These are phyloP conservation scores for Stramonita haemastoma DNA, from an alignment of 2,888 invertebrate genomes.

Conservation along the genomic window DNA sequence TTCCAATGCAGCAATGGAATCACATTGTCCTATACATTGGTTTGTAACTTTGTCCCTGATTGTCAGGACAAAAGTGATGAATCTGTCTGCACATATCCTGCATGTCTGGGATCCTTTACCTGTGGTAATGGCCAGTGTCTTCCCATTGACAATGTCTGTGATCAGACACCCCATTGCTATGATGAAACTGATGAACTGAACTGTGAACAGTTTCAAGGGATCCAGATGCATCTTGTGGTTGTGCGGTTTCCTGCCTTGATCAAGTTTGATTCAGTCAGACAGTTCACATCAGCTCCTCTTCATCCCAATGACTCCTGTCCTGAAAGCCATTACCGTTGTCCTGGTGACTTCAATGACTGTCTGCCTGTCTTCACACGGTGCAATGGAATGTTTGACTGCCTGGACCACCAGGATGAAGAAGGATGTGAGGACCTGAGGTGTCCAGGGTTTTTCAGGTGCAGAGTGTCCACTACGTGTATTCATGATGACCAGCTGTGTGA, in stretches of 20 bases:
- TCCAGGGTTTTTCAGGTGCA: not conserved
- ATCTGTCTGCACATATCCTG: not conserved
- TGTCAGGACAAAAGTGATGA: not conserved
- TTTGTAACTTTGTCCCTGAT: not conserved
- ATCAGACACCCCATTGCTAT: not conserved
- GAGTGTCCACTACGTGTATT: not conserved
- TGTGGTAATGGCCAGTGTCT: not conserved
- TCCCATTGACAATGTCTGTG: not conserved
- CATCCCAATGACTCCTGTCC: not conserved
- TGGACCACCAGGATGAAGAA: conserved; percentile 13
- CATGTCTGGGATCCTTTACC: not conserved
- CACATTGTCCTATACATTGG: not conserved
- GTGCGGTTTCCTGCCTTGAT: not conserved
- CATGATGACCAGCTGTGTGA: not conserved
- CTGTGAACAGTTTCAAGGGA: not conserved
- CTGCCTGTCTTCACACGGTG: conserved; percentile 23
- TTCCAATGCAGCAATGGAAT: not conserved
- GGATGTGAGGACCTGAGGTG: conserved; percentile 3
- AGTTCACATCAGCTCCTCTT: not conserved
- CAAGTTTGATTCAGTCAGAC: not conserved
- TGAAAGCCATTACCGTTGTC: conserved; percentile 1
- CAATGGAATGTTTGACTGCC: conserved; percentile 14
- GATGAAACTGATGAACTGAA: not conserved
- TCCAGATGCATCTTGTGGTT: no score
- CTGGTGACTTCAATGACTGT: conserved; percentile 22